These are phyloP conservation scores for Frankliniella fusca DNA, from an alignment of 2,888 invertebrate genomes.

Conservation along the genomic window DNA sequence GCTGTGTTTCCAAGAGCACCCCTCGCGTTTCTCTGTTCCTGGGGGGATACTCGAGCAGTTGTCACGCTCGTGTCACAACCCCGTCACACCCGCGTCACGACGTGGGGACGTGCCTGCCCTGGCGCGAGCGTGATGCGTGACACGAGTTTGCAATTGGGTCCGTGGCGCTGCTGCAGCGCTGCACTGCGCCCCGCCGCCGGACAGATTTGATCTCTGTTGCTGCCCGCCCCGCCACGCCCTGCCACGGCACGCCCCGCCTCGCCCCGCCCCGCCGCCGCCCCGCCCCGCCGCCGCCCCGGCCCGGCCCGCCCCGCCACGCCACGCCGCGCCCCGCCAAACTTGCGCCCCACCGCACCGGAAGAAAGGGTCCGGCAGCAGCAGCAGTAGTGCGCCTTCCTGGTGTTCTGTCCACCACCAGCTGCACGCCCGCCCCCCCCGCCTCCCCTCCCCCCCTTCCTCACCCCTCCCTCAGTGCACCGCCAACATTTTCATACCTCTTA, in stretches of 20 bases:
- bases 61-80: not conserved
- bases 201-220: slow-evolving; percentile 28
- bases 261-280: slow-evolving; percentile 28
- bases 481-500: slow-evolving; percentile 17
- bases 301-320: slow-evolving; percentile 10
- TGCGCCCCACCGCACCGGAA: slow-evolving; percentile 5
- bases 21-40: not conserved
- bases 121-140: not conserved
- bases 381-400: slow-evolving; percentile 31
- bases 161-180: not conserved
- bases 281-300: not conserved
- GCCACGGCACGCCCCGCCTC: slow-evolving; percentile 14
- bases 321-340: not conserved
- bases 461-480: not conserved
- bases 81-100: not conserved
- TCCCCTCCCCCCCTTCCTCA: not conserved
- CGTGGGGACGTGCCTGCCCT: not conserved
- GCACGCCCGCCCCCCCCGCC: slow-evolving; percentile 27
- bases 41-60: not conserved
- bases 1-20: not conserved
- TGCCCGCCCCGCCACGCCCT: slow-evolving; percentile 30
- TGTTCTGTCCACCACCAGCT: not conserved
- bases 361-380: slow-evolving; percentile 16
- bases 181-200: slow-evolving; percentile 9
- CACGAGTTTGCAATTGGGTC: not conserved